A percentile compares a stretch with the other conserved stretches of the same genome.
phyloP scores from a whole-genome alignment of 2,797 vertebrate genomes.

The Champsocephalus gunnari region DNA sequence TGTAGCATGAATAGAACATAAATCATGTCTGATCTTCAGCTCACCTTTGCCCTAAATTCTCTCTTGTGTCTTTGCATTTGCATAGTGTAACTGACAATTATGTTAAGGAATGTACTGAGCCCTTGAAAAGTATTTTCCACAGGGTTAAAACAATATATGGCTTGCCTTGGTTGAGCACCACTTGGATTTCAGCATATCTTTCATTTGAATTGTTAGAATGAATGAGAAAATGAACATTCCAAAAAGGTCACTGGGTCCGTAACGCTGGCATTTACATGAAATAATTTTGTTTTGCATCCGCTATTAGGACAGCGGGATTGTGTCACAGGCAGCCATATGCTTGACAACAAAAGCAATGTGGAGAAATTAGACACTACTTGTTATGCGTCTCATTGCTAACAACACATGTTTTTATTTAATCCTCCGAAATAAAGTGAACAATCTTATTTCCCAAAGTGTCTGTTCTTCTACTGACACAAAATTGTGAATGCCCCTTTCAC shows the following conservation, averaged over 20 bases:
- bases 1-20: constrained; percentile 7
- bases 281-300: neutral
- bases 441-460: neutral
- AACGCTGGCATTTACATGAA: neutral
- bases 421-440: neutral
- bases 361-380: neutral
- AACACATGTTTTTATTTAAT: neutral
- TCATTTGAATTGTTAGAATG: neutral
- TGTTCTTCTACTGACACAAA: neutral
- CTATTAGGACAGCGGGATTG: neutral
- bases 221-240: constrained; percentile 3
- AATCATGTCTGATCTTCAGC: constrained; percentile 1
- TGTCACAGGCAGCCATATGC: neutral
- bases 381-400: neutral
- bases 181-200: neutral
- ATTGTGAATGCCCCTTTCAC: neutral
- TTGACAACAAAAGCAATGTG: constrained; percentile 23
- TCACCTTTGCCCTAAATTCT: constrained; percentile 3
- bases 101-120: constrained; percentile 9
- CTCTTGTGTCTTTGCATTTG: constrained; percentile 10
- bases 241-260: neutral
- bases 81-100: neutral
- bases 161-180: neutral
- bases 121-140: neutral
- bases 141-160: neutral